Evolutionary conservation across 2,113 vertebrate genomes (phyloP).

Genomic region (Heterotilapia buettikoferi): DNA sequence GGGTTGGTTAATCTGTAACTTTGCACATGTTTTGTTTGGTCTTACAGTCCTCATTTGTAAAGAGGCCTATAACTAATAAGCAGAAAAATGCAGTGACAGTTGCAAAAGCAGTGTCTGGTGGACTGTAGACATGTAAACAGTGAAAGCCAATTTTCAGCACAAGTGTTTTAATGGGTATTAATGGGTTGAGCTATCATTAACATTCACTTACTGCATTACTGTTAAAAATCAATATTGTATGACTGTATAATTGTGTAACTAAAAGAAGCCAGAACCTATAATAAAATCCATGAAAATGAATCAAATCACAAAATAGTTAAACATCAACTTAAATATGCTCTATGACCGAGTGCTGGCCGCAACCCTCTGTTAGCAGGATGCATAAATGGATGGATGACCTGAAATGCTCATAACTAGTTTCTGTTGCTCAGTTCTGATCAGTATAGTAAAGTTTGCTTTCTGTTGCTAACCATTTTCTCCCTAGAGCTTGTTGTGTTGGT

Average conservation of each 20-base stretch:
- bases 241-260: background rate
- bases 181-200: background rate
- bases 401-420: background rate
- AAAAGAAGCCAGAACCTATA: background rate
- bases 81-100: accelerated
- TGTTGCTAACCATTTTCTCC: background rate
- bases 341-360: background rate
- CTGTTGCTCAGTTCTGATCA: background rate
- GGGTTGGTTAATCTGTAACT: background rate
- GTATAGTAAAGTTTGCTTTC: background rate
- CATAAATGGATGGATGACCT: background rate
- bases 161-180: background rate
- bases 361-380: background rate
- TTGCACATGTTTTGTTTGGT: background rate
- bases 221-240: background rate
- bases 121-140: background rate
- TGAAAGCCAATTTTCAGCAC: background rate
- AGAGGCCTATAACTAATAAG: background rate
- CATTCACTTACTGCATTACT: background rate
- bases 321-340: background rate
- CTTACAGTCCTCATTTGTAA: background rate
- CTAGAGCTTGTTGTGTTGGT: background rate
- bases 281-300: background rate
- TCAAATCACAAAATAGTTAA: background rate
- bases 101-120: background rate